These are phyloP conservation scores for Helostoma temminkii DNA, from an alignment of 2,797 vertebrate genomes.

Conservation along the genomic window DNA sequence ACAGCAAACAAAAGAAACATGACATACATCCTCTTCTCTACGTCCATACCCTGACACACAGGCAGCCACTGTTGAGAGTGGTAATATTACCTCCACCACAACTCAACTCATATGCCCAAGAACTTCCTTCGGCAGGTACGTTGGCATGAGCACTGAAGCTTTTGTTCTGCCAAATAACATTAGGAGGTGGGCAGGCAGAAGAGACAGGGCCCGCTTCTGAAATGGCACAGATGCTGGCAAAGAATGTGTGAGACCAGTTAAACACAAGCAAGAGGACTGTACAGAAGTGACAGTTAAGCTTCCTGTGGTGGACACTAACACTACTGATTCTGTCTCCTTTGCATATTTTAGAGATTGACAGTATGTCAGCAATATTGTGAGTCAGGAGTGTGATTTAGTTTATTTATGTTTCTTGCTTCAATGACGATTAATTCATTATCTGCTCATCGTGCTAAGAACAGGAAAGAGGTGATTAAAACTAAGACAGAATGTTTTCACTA, in stretches of 20 bases:
- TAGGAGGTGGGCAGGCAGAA: slow-evolving; percentile 80
- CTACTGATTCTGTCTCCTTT: slow-evolving; percentile 54
- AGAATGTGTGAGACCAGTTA: slow-evolving; percentile 69
- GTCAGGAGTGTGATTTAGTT: slow-evolving; percentile 39
- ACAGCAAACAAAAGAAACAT: slow-evolving; percentile 79
- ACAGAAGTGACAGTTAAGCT: slow-evolving; percentile 62
- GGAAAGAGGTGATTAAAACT: slow-evolving; percentile 39
- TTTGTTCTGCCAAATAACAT: slow-evolving; percentile 83
- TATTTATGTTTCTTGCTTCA: slow-evolving; percentile 32
- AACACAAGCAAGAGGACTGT: slow-evolving; percentile 64
- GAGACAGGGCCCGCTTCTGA: slow-evolving; percentile 75
- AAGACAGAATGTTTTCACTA: slow-evolving; percentile 24
- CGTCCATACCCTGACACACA: slow-evolving; percentile 74
- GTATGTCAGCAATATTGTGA: slow-evolving; percentile 48
- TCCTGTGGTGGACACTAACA: slow-evolving; percentile 67
- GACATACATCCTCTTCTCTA: slow-evolving; percentile 74
- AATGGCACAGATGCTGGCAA: slow-evolving; percentile 69
- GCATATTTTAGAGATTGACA: slow-evolving; percentile 61
- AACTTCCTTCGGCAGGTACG: slow-evolving; percentile 75
- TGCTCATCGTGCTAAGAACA: slow-evolving; percentile 4
- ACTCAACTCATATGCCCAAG: slow-evolving; percentile 74
- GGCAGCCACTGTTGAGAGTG: slow-evolving; percentile 70
- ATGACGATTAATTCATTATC: slow-evolving; percentile 40
- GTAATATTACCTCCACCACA: slow-evolving; percentile 77
- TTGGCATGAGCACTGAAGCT: slow-evolving; percentile 71